Evolutionary conservation across 2,797 vertebrate species (phyloP), one percentile per base, ranked within the genome.

Genomic region (Mus minutoides): DNA sequence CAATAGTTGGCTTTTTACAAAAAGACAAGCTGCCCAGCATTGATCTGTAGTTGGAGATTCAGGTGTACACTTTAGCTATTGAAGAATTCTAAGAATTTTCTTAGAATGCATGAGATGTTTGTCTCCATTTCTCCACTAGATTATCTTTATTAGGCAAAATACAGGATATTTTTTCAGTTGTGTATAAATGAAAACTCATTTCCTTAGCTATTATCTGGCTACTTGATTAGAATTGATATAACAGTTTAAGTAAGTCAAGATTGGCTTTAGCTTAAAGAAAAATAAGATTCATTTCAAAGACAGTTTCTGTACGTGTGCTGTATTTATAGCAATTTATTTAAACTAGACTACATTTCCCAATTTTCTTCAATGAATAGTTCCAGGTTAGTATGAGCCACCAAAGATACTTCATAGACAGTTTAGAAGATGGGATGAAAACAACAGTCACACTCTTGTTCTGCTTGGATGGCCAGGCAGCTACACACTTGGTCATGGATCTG

Each of bases 251-350:
- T 71, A 54, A 91, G 22, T 43, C n/a, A 92, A 54, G 17, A 49
- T 43, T 90, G 21, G 4, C 71, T n/a, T 96, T 77, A 78, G 67
- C 12, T 95, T 71, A 76, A 43, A 88, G 94, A 60, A 71, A n/a
- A 71, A 52, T 24, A 71, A 56, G 21, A 56, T 9, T 56, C 37
- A 49, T 12, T 2, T 17, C 31, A 19, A n/a, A 60, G 77, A 88
- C 26, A 52, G 82, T 22, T 85, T 93, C 31, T 90, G 0, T 8
- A 3, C 24, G 4, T 73, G 10, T 56, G 6, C 29, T 24, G 22
- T 21, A 10, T 21, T 73, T 77, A 12, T 54, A 60, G 6, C 34
- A 43, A 11, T 6, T 56, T 88, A 31, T 62, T 46, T 71, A 46
- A 62, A 34, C 6, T 49, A 67, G 56, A 75, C 3, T n/a, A 4